Evolutionary conservation across 2,113 vertebrate species (phyloP), one percentile per base, ranked within the genome.

Genomic region (Ramphastos sulfuratus): DNA sequence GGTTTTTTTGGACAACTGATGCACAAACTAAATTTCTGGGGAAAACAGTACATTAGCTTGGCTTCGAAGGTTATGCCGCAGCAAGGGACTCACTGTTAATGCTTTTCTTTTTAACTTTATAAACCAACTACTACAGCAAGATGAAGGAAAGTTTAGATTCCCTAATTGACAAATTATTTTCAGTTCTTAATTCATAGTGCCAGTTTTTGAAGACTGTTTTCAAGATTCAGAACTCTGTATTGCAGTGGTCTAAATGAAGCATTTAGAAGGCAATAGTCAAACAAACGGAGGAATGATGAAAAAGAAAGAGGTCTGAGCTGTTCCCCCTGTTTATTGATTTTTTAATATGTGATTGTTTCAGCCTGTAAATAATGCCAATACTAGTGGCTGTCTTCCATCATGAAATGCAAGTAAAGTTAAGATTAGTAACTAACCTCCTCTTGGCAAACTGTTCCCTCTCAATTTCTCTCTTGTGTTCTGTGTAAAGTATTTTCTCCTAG

Each of bases 131-230:
- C 33, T 86, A 13, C 1, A 69, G n/a, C 18, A 70, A 39, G 35
- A 65, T 79, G 63, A 90, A 86, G 30, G 44, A 76, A 28, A 55
- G 54, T 79, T 93, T 74, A 75, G 44, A 94, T 84, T 87, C 27
- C 28, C 20, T 69, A 85, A 79, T 4, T 84, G 77, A 39, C 27
- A 82, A 61, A 42, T 50, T 76, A 31, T 50, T 94, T 82, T 87
- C 66, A 77, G 13, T 56, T 82, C 63, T 82, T 79, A 84, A 89
- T 76, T 86, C 78, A 33, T 81, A 90, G 73, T 82, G 87, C 84
- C 55, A 63, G 50, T 86, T 93, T 87, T 85, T n/a, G 66, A 84
- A 82, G 37, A 59, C 33, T 74, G 59, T 59, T 88, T 86, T 86
- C 39, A 78, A 58, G 63, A 79, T 59, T 87, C 39, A 90, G 61